Conservation (phyloP, 2,797 vertebrate genomes). For the Natrix natrix region DNA sequence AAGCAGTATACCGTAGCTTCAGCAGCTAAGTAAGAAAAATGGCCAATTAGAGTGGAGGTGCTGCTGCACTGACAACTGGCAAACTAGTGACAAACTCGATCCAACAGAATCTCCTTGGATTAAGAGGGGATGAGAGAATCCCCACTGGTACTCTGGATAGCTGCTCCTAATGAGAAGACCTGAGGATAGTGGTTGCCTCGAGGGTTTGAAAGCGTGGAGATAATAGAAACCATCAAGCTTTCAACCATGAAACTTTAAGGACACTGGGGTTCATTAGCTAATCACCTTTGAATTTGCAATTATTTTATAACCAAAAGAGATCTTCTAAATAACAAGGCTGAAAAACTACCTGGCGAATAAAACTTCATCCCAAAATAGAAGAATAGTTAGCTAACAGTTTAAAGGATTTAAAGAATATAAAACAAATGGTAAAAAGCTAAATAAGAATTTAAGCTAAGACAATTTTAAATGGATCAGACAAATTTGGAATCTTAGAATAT, state of each 20-base stretch:
- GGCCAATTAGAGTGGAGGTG: neutral
- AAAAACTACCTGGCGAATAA: neutral
- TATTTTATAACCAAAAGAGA: neutral
- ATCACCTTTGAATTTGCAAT: neutral
- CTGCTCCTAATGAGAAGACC: neutral
- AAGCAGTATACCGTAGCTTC: neutral
- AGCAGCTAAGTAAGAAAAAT: neutral
- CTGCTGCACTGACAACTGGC: neutral
- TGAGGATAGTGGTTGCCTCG: neutral
- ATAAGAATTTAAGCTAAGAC: neutral
- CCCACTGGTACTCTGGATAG: neutral
- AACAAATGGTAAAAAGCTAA: neutral
- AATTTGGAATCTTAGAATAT: neutral
- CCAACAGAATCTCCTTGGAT: neutral
- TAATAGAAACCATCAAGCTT: neutral
- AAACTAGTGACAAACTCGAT: neutral
- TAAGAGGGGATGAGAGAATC: neutral
- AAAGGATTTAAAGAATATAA: neutral
- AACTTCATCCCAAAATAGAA: neutral
- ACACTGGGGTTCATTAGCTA: neutral
- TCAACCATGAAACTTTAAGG: neutral
- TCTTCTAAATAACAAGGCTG: neutral
- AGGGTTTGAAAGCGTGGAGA: neutral
- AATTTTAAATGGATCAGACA: neutral
- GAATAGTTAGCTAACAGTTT: neutral